Conservation (phyloP, 2,797 vertebrate genomes). For the Channa striata region DNA sequence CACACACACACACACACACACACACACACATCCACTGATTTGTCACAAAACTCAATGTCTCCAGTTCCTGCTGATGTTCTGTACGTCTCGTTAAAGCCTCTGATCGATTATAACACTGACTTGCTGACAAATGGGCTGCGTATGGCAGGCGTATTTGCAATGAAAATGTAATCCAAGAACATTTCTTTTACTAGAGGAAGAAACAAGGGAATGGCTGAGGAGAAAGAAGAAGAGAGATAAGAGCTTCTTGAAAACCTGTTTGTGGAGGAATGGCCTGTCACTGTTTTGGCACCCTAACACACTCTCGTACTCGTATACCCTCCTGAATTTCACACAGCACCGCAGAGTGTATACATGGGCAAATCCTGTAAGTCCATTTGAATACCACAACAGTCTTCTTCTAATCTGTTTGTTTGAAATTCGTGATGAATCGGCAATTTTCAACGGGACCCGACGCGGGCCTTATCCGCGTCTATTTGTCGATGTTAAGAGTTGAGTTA, state of each 20-base stretch:
- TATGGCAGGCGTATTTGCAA: slow-evolving; percentile 9
- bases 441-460: slow-evolving; percentile 44
- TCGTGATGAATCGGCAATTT: slow-evolving; percentile 73
- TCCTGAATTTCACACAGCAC: slow-evolving; percentile 59
- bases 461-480: slow-evolving; percentile 73
- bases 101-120: neutral
- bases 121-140: slow-evolving; percentile 5
- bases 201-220: slow-evolving; percentile 44
- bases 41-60: slow-evolving; percentile 3
- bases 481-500: slow-evolving; percentile 66
- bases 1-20: slow-evolving; percentile 11
- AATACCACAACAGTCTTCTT: slow-evolving; percentile 63
- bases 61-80: slow-evolving; percentile 12
- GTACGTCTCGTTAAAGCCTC: slow-evolving; percentile 3
- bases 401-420: slow-evolving; percentile 81
- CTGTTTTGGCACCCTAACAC: slow-evolving; percentile 64
- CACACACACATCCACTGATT: slow-evolving; percentile 6
- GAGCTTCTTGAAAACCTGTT: slow-evolving; percentile 59
- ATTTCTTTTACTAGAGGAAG: slow-evolving; percentile 22
- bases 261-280: slow-evolving; percentile 66
- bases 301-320: slow-evolving; percentile 47
- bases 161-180: slow-evolving; percentile 34
- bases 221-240: slow-evolving; percentile 52
- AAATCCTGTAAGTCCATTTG: slow-evolving; percentile 74
- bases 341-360: slow-evolving; percentile 66